Evolutionary conservation across 2,113 vertebrate species (phyloP), one percentile per base, ranked within the genome.

Genomic region (Myrmophylax atrothorax): DNA sequence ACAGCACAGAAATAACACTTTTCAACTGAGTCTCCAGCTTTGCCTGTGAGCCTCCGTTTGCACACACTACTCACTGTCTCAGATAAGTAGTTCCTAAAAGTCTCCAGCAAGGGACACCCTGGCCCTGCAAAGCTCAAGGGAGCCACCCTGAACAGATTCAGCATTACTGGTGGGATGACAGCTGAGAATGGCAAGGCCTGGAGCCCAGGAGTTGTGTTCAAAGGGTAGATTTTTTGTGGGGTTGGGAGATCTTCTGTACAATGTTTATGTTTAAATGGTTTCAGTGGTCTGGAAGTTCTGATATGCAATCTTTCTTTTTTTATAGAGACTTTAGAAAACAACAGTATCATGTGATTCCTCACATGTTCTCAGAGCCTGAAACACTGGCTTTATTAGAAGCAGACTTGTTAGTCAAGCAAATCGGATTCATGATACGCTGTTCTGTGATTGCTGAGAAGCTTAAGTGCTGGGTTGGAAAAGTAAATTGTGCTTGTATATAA

Each of bases 361-460:
- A 90, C 94, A 91, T 68, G 95, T 50, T 95, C 22, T 35, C 70
- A 66, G 83, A 93, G 94, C 92, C 88, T 95, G 89, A 85, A 97
- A 64, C 78, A 69, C 89, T 69, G 77, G 73, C 93, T 89, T 95
- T 85, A 85, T 92, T 91, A 55, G 79, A 58, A 59, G 66, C 84
- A 88, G 70, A 74, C 88, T 77, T 90, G 91, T 89, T 83, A 86
- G 50, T 80, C 44, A 24, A 80, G 79, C 76, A 90, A 88, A 87
- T 76, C 74, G 81, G 89, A 87, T 89, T 90, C 84, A 72, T 52
- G 74, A 69, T 49, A 17, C 2, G 1, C 47, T 68, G 9, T 68
- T 85, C 69, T 68, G 60, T 26, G 19, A 56, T 56, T 67, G 79
- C 56, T 46, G 63, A 87, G 86, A 40, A 46, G 64, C 90, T 94